Conservation (phyloP, 2,797 vertebrate genomes). For the Otolemur crassicaudatus region DNA sequence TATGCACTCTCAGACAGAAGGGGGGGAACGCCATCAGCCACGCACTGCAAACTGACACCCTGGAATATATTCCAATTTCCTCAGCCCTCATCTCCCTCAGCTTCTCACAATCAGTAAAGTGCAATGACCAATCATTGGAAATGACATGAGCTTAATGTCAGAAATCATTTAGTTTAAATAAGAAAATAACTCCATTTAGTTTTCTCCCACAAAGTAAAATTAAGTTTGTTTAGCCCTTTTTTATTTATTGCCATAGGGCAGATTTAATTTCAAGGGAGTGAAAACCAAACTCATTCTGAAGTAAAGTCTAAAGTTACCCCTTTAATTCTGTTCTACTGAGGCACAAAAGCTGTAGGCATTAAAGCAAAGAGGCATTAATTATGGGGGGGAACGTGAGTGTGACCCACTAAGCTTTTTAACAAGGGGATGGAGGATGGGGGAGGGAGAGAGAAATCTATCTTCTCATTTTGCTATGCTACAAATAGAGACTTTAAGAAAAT, state of each 20-base stretch:
- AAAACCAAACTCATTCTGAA: conserved; percentile 68
- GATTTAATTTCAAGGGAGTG: conserved; percentile 66
- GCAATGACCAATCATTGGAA: conserved; percentile 72
- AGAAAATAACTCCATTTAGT: conserved; percentile 78
- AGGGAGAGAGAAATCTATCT: neutral
- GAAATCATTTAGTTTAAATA: conserved; percentile 79
- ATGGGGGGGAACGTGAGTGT: neutral
- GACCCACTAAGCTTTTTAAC: neutral
- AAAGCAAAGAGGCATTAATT: neutral
- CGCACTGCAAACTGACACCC: neutral
- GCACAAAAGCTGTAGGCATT: conserved; percentile 27
- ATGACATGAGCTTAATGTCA: conserved; percentile 75
- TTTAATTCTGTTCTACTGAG: conserved; percentile 54
- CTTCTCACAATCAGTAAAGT: conserved; percentile 58
- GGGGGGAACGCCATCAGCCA: neutral
- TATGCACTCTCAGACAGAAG: neutral
- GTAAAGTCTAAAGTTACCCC: conserved; percentile 56
- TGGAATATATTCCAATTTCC: neutral
- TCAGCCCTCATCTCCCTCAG: conserved; percentile 58
- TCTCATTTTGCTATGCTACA: neutral
- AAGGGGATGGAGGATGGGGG: neutral
- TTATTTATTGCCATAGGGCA: conserved; percentile 79
- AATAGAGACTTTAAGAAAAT: neutral
- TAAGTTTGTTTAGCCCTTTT: conserved; percentile 79
- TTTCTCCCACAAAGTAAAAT: conserved; percentile 81